Evolutionary conservation across 2,797 vertebrate genomes (phyloP).

Genomic region (Spondyliosoma cantharus): DNA sequence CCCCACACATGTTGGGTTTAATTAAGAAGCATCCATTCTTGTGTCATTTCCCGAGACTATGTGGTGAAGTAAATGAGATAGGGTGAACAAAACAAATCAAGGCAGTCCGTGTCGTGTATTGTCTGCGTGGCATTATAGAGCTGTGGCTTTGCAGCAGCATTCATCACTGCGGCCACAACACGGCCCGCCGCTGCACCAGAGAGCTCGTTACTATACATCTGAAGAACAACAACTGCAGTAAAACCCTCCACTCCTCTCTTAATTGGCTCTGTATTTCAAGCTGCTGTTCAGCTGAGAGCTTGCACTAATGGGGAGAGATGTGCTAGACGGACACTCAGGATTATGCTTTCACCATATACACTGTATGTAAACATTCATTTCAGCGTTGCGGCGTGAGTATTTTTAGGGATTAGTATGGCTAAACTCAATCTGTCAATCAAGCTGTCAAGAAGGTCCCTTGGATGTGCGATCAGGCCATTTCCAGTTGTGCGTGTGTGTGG

Average conservation of each 20-base stretch:
- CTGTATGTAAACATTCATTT: not conserved
- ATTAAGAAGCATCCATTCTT: not conserved
- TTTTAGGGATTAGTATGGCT: conserved; percentile 50
- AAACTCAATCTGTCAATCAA: conserved; percentile 62
- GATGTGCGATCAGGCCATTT: conserved; percentile 28
- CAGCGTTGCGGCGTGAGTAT: not conserved
- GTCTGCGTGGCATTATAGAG: no score
- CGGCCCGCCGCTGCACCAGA: conserved; percentile 26
- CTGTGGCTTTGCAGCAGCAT: conserved; percentile 12
- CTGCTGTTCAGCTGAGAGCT: conserved; percentile 28
- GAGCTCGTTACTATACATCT: conserved; percentile 51
- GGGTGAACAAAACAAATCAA: conserved; percentile 17
- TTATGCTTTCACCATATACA: not conserved
- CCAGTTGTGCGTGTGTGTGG: not conserved
- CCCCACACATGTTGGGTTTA: conserved; percentile 12
- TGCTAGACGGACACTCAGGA: conserved; percentile 9
- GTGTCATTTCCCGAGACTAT: not conserved
- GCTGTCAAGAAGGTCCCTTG: conserved; percentile 20
- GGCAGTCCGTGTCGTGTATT: not conserved
- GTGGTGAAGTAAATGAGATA: not conserved
- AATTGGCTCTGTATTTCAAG: conserved; percentile 57
- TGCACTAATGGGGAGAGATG: conserved; percentile 44
- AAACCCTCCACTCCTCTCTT: conserved; percentile 45
- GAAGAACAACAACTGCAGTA: conserved; percentile 52
- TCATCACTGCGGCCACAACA: conserved; percentile 38